Percentiles rank a stretch among this genome's conserved stretches.
Evolutionary conservation across 1,140 invertebrate species (phyloP).

Genomic region (Lucilia cuprina): DNA sequence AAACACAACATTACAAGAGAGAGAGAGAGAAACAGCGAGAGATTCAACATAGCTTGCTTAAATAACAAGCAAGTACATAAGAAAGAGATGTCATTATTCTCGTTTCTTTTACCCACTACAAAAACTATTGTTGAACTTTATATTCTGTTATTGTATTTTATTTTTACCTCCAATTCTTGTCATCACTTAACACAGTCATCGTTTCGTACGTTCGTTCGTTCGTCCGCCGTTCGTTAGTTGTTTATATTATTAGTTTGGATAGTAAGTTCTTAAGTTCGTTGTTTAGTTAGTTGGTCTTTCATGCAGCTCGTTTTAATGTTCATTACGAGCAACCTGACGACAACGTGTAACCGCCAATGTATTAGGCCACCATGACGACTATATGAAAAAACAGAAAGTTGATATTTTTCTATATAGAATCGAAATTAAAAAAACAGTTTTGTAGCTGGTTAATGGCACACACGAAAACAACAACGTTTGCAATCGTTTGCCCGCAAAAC

Average conservation of each 20-base stretch:
- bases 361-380: constrained; percentile 54
- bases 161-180: not conserved
- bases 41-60: not conserved
- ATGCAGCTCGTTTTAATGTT: not conserved
- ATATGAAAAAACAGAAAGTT: constrained; percentile 34
- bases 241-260: not conserved
- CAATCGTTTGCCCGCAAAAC: not conserved
- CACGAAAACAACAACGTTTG: not conserved
- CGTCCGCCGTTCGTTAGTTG: not conserved
- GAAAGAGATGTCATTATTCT: not conserved
- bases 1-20: not conserved
- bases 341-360: constrained; percentile 62
- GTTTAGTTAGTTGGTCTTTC: not conserved
- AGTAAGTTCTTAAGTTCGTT: not conserved
- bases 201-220: not conserved
- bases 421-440: constrained; percentile 16
- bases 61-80: not conserved
- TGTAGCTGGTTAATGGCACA: not conserved
- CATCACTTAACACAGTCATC: not conserved
- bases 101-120: too few species aligned
- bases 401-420: constrained; percentile 39
- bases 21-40: not conserved
- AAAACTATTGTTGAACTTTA: not conserved
- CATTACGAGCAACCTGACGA: constrained; percentile 37
- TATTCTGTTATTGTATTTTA: not conserved